Evolutionary conservation across 2,888 invertebrate genomes (phyloP).

Genomic region (Agrotis ipsilon): DNA sequence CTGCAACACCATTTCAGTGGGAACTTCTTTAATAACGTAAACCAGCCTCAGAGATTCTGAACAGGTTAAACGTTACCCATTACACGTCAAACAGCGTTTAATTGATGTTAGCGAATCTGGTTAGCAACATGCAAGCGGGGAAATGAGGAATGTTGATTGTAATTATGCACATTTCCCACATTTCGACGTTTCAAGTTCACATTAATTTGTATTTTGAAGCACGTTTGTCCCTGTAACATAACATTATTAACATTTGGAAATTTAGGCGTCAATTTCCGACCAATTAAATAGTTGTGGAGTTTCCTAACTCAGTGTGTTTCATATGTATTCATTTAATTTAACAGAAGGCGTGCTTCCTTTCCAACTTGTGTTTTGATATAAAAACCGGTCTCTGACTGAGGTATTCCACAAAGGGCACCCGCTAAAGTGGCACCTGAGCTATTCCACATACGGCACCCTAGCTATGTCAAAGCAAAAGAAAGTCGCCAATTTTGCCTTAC

Average conservation of each 20-base stretch:
- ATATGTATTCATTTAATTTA: slow-evolving; percentile 16
- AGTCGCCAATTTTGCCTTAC: no score
- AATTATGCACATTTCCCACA: neutral
- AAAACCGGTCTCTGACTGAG: neutral
- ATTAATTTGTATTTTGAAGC: slow-evolving; percentile 2
- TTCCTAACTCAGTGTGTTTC: neutral
- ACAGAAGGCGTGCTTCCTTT: neutral
- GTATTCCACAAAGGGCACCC: no score
- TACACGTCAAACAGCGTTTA: slow-evolving; percentile 9
- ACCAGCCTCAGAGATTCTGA: neutral
- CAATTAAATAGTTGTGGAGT: neutral
- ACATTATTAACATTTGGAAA: neutral
- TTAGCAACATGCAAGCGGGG: neutral
- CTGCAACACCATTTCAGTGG: neutral
- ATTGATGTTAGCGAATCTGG: slow-evolving; percentile 8
- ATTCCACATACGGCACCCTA: no score
- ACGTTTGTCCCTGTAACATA: neutral
- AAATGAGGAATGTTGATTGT: neutral
- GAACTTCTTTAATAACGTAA: neutral
- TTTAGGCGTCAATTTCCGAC: slow-evolving; percentile 2
- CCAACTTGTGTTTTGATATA: neutral
- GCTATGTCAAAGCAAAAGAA: neutral
- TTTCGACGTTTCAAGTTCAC: neutral
- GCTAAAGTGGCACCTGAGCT: no score
- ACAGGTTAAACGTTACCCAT: neutral